Evolutionary conservation across 2,113 vertebrate genomes (phyloP).

Genomic region (Triplophysa tibetana): DNA sequence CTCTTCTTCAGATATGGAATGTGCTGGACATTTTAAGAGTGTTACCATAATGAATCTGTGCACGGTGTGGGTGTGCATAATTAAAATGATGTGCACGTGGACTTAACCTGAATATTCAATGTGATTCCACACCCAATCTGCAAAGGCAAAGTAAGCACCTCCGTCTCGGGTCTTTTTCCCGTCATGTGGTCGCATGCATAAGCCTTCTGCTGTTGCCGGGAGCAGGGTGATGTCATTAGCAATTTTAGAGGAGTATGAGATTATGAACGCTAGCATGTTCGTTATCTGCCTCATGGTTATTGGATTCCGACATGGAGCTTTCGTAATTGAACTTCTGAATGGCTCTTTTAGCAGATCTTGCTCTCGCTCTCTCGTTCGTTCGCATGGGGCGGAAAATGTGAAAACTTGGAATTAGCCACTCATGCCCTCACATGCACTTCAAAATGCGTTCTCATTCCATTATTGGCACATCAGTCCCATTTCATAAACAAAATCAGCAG

Average conservation of each 20-base stretch:
- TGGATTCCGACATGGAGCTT: slow-evolving; percentile 51
- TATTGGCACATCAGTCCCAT: slow-evolving; percentile 28
- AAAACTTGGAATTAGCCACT: slow-evolving; percentile 22
- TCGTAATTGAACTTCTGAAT: slow-evolving; percentile 49
- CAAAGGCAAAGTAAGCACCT: neutral
- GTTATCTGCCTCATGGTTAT: slow-evolving; percentile 45
- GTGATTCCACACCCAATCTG: neutral
- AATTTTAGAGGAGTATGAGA: slow-evolving; percentile 57
- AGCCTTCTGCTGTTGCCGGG: neutral
- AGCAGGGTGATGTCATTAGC: slow-evolving; percentile 52
- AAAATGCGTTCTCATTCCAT: slow-evolving; percentile 35
- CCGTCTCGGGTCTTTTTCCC: neutral
- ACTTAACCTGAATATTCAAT: slow-evolving; percentile 23
- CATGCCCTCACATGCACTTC: neutral
- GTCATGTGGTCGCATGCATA: neutral
- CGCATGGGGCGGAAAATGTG: neutral
- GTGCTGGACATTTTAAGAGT: neutral
- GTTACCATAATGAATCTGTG: neutral
- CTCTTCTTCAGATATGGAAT: too few species aligned
- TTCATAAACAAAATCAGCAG: slow-evolving; percentile 34
- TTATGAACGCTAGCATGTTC: slow-evolving; percentile 49
- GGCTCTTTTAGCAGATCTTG: slow-evolving; percentile 30
- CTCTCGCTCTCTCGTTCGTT: neutral
- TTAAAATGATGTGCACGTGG: slow-evolving; percentile 31
- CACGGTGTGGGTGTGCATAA: neutral